Percentiles rank a stretch among this genome's conserved stretches.
Conservation (phyloP, 2,888 invertebrate genomes). For the Oscheius sp. region DNA sequence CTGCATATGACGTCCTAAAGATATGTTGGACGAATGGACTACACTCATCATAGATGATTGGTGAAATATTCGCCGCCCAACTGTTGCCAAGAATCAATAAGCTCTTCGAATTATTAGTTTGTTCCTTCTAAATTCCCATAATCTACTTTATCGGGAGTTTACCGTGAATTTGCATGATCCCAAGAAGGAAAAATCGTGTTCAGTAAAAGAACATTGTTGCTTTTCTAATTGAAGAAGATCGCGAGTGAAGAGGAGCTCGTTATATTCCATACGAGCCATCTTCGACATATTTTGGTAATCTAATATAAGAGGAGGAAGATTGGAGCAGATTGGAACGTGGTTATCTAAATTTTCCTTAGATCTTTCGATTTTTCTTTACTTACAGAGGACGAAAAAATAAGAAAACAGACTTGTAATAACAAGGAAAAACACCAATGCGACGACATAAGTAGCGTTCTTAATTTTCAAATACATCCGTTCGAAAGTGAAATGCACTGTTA, state of each 20-base stretch:
- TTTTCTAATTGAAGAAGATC: no score
- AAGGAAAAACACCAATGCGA: background rate
- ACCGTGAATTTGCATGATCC: no score
- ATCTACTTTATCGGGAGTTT: no score
- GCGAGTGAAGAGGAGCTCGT: no score
- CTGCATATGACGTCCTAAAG: background rate
- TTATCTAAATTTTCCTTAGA: background rate
- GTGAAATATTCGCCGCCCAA: background rate
- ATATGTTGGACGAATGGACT: background rate
- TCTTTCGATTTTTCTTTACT: background rate
- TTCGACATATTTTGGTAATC: background rate
- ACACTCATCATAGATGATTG: background rate
- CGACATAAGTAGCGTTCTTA: background rate
- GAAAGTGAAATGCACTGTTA: background rate
- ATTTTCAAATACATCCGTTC: background rate
- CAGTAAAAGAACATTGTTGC: no score
- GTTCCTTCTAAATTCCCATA: background rate
- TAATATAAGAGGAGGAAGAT: background rate
- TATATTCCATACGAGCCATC: no score
- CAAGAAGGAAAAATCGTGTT: no score
- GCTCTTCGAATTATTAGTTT: background rate
- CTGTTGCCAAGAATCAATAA: background rate
- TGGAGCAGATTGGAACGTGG: background rate
- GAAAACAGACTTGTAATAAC: background rate
- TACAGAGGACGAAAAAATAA: background rate